These are phyloP conservation scores for Myotis myotis DNA, from an alignment of 2,797 vertebrate species.

Conservation along the genomic window DNA sequence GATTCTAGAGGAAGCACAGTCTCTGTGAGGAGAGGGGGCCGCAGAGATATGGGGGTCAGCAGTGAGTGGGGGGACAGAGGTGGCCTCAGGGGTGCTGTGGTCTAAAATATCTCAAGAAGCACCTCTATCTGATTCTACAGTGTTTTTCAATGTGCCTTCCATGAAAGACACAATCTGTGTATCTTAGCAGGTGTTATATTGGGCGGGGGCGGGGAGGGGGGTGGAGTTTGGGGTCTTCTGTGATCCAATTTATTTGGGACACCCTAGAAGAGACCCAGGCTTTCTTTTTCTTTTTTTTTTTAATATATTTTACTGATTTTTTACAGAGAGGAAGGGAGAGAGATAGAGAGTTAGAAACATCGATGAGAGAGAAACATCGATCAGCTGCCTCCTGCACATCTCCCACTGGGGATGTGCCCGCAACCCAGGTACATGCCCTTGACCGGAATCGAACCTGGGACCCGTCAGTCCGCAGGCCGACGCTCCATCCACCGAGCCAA, in stretches of 20 bases:
- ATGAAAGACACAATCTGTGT: neutral
- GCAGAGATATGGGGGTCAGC: neutral
- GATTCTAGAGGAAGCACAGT: neutral
- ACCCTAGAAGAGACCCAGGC: neutral
- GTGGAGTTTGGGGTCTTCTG: neutral
- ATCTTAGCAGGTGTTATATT: neutral
- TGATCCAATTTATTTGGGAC: neutral
- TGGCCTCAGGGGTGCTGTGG: neutral
- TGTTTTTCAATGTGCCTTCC: neutral
- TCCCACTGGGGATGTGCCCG: no score
- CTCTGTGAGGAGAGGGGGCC: neutral
- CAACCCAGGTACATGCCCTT: no score
- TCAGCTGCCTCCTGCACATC: no score
- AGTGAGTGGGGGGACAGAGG: neutral
- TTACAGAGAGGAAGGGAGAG: no score
- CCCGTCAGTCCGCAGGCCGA: no score
- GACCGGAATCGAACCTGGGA: no score
- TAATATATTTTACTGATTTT: no score
- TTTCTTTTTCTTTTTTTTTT: no score
- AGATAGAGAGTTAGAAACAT: no score
- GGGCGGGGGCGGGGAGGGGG: fast-evolving
- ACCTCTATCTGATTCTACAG: neutral
- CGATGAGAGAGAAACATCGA: no score
- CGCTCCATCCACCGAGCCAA: no score
- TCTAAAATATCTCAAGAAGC: neutral